phyloP scores from a whole-genome alignment of 2,888 invertebrate genomes.

The Acanthopleura granulata region DNA sequence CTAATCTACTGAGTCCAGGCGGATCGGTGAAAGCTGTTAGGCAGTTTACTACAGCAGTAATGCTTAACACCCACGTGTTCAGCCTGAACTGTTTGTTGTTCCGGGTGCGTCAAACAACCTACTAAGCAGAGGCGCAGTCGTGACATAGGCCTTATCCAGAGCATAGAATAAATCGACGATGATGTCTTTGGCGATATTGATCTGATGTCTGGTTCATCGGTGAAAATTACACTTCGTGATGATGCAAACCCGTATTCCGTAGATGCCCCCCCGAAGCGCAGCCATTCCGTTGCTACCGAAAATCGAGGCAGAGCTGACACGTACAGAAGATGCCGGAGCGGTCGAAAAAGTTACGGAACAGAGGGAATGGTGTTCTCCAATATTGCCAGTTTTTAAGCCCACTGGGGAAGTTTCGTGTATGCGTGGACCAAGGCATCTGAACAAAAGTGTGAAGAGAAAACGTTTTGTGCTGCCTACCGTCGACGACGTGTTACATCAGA shows the following conservation, averaged over 20 bases:
- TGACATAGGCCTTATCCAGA: slow-evolving; percentile 19
- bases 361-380: slow-evolving; percentile 34
- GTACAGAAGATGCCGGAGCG: slow-evolving; percentile 28
- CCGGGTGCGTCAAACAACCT: slow-evolving; percentile 1
- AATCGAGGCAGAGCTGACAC: slow-evolving; percentile 28
- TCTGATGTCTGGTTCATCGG: slow-evolving; percentile 16
- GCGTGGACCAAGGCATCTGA: slow-evolving; percentile 30
- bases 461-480: slow-evolving; percentile 28
- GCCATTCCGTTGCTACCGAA: slow-evolving; percentile 28
- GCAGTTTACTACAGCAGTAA: background rate
- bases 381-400: slow-evolving; percentile 35
- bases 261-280: slow-evolving; percentile 22
- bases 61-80: background rate
- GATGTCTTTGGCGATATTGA: slow-evolving; percentile 20
- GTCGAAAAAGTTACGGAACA: slow-evolving; percentile 31
- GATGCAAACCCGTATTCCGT: slow-evolving; percentile 24
- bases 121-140: slow-evolving; percentile 18
- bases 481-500: slow-evolving; percentile 28
- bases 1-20: slow-evolving; percentile 12
- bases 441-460: slow-evolving; percentile 30
- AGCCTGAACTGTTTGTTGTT: background rate
- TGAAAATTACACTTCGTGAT: slow-evolving; percentile 19
- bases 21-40: slow-evolving; percentile 5
- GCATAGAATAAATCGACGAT: slow-evolving; percentile 14
- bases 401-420: slow-evolving; percentile 30